Evolutionary conservation across 2,797 vertebrate genomes (phyloP).

Genomic region (Lagorchestes hirsutus): DNA sequence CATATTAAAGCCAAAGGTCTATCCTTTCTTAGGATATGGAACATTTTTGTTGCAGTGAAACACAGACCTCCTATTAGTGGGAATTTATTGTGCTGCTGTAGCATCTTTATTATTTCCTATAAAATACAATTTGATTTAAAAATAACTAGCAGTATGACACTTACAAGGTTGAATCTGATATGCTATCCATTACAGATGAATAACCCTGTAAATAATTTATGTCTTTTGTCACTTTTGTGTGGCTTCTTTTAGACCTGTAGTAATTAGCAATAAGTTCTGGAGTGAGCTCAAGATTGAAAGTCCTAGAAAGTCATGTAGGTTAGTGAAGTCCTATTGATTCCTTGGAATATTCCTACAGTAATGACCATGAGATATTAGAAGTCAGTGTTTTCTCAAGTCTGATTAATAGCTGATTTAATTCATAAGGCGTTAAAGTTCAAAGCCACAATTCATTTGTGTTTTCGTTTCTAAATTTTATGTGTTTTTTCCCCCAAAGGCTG

Average conservation of each 20-base stretch:
- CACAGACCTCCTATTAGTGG: constrained; percentile 76
- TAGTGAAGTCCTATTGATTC: constrained; percentile 72
- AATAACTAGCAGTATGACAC: constrained; percentile 75
- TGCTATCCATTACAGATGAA: constrained; percentile 76
- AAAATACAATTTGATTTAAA: constrained; percentile 83
- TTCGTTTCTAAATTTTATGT: constrained; percentile 73
- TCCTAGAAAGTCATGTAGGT: constrained; percentile 74
- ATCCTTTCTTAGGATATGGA: constrained; percentile 64
- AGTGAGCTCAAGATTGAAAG: constrained; percentile 69
- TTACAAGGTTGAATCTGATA: constrained; percentile 79
- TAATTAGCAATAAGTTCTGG: constrained; percentile 78
- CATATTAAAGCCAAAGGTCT: constrained; percentile 69
- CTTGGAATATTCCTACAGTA: constrained; percentile 73
- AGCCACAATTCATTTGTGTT: constrained; percentile 80
- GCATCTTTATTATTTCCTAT: constrained; percentile 79
- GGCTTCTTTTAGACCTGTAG: constrained; percentile 67
- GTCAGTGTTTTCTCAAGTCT: constrained; percentile 70
- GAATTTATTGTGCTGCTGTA: constrained; percentile 78
- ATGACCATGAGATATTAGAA: constrained; percentile 46
- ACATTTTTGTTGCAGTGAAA: constrained; percentile 77
- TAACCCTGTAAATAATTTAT: constrained; percentile 79
- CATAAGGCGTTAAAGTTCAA: constrained; percentile 70
- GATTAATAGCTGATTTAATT: constrained; percentile 75
- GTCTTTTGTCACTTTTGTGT: constrained; percentile 76
- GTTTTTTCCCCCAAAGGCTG: constrained; percentile 45